Evolutionary conservation across 2,888 invertebrate genomes (phyloP).

Genomic region (Seladonia tumulorum): DNA sequence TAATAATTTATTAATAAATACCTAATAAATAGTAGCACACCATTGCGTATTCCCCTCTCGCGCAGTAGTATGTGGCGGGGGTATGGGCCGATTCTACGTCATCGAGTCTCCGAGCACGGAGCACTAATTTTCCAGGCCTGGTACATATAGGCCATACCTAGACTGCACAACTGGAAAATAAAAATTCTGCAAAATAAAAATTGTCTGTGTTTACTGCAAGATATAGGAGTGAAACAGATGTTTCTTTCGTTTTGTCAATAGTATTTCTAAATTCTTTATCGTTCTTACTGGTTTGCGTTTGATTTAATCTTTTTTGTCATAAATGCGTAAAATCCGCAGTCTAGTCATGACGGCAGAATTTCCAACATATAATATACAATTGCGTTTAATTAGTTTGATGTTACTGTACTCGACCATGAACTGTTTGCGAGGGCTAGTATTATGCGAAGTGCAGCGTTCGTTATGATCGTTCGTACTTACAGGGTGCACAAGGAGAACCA

Average conservation of each 20-base stretch:
- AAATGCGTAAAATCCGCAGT: too few relatives aligned
- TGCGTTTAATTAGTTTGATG: background rate
- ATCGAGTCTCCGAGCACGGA: too few relatives aligned
- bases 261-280: background rate
- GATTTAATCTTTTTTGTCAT: too few relatives aligned
- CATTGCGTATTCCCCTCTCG: too few relatives aligned
- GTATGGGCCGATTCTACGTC: too few relatives aligned
- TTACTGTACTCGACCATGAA: background rate
- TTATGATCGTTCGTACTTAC: slow-evolving; percentile 74
- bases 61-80: too few relatives aligned
- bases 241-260: background rate
- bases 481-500: slow-evolving; percentile 97
- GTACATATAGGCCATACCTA: too few relatives aligned
- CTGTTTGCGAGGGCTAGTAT: background rate
- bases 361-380: background rate
- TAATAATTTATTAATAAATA: background rate
- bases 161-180: too few relatives aligned
- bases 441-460: slow-evolving; percentile 32
- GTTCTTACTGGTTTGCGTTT: background rate
- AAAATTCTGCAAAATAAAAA: background rate
- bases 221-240: too few relatives aligned
- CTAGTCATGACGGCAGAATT: background rate
- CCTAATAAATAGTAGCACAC: background rate
- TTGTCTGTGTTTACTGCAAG: background rate
- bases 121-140: too few relatives aligned